Evolutionary conservation across 2,888 invertebrate species (phyloP).

Genomic region (Harpalus rubripes): DNA sequence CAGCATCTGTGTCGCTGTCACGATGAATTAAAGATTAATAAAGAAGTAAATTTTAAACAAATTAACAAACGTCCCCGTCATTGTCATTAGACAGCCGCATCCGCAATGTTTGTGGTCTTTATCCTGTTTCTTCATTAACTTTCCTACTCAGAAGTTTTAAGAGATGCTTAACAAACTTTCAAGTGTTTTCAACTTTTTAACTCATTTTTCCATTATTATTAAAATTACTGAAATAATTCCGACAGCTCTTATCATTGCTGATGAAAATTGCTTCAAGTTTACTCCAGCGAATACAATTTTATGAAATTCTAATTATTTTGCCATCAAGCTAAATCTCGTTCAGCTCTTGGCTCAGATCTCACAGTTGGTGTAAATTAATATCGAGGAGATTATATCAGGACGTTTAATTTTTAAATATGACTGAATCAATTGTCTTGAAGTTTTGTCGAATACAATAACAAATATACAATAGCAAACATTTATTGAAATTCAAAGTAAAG

Average conservation of each 20-base stretch:
- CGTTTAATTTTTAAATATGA: background rate
- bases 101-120: slow-evolving; percentile 47
- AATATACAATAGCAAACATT: no score
- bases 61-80: slow-evolving; percentile 44
- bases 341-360: background rate
- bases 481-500: no score
- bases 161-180: slow-evolving; percentile 54
- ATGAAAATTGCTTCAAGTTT: slow-evolving; percentile 24
- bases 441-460: no score
- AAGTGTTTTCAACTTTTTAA: slow-evolving; percentile 53
- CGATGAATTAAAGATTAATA: slow-evolving; percentile 15
- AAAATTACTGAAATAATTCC: slow-evolving; percentile 50
- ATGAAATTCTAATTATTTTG: slow-evolving; percentile 43
- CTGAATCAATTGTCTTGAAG: background rate
- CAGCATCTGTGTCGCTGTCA: slow-evolving; percentile 17
- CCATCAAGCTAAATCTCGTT: slow-evolving; percentile 21
- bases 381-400: slow-evolving; percentile 16
- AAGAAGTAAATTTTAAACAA: slow-evolving; percentile 39
- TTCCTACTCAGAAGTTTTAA: slow-evolving; percentile 51
- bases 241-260: slow-evolving; percentile 38
- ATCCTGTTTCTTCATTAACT: slow-evolving; percentile 61
- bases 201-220: slow-evolving; percentile 55
- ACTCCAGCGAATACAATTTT: slow-evolving; percentile 36
- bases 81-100: slow-evolving; percentile 29
- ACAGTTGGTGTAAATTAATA: slow-evolving; percentile 24